Evolutionary conservation across 2,888 invertebrate species (phyloP).

Genomic region (Autographa gamma): DNA sequence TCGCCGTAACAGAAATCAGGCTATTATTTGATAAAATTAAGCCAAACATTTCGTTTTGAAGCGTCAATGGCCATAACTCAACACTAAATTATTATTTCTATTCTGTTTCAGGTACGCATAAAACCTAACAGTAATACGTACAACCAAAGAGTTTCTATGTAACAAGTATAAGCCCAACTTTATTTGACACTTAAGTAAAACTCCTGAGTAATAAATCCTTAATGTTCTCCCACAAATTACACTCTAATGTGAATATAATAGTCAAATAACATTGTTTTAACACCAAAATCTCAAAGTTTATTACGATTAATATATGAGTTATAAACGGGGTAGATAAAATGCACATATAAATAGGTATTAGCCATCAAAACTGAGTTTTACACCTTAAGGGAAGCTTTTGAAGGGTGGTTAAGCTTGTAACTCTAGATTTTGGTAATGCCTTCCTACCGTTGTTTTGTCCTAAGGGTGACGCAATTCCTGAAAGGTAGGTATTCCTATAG

Average conservation of each 20-base stretch:
- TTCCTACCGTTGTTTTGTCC: neutral
- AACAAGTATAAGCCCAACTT: neutral
- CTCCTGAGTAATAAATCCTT: neutral
- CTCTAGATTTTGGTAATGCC: neutral
- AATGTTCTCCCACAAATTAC: conserved; percentile 24
- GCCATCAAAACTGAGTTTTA: conserved; percentile 38
- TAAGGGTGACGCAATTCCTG: neutral
- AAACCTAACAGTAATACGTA: neutral
- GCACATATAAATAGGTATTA: conserved; percentile 39
- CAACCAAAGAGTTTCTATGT: neutral
- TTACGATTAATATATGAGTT: conserved; percentile 37
- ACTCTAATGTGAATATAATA: conserved; percentile 28
- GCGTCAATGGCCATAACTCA: no score
- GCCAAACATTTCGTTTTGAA: no score
- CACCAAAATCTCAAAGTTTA: conserved; percentile 45
- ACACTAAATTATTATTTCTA: no score
- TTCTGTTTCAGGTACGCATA: no score
- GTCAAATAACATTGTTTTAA: conserved; percentile 41
- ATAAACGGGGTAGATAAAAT: conserved; percentile 50
- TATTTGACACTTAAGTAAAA: neutral
- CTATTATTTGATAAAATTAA: no score
- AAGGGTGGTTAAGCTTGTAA: neutral
- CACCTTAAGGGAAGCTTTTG: conserved; percentile 15
- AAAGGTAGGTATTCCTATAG: no score
- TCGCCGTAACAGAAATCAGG: no score